phyloP scores from a whole-genome alignment of 2,888 invertebrate genomes.

The Dasypogon diadema region DNA sequence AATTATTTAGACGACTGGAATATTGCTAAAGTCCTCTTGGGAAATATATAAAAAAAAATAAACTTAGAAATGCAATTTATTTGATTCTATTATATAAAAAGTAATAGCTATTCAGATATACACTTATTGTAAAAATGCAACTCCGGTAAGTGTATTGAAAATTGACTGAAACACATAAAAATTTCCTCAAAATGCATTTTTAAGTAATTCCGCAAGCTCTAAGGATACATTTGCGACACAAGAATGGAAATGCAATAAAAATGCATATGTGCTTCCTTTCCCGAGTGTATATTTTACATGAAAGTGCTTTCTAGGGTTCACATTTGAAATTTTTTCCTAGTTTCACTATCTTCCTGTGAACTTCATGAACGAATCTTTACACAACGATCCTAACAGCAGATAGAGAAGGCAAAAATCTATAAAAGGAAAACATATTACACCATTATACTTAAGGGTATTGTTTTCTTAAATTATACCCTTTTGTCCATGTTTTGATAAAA shows the following conservation, averaged over 20 bases:
- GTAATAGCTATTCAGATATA: too few relatives aligned
- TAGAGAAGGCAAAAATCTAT: not conserved
- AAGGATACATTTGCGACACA: constrained; percentile 24
- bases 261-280: constrained; percentile 35
- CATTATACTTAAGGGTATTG: not conserved
- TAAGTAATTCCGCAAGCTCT: not conserved
- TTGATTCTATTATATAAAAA: too few relatives aligned
- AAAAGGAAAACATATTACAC: not conserved
- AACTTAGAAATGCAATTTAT: too few relatives aligned
- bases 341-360: not conserved
- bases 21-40: too few relatives aligned
- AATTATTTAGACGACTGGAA: too few relatives aligned
- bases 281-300: constrained; percentile 33
- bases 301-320: constrained; percentile 33
- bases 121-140: too few relatives aligned
- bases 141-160: not conserved
- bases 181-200: constrained; percentile 27
- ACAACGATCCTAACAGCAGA: not conserved
- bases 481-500: not conserved
- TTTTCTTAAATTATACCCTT: not conserved
- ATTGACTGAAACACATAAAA: constrained; percentile 26
- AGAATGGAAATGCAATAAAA: constrained; percentile 1
- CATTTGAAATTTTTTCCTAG: constrained; percentile 21
- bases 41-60: too few relatives aligned
- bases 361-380: not conserved